Evolutionary conservation across 2,888 invertebrate species (phyloP).

Genomic region (Carpatolechia fugitivella): DNA sequence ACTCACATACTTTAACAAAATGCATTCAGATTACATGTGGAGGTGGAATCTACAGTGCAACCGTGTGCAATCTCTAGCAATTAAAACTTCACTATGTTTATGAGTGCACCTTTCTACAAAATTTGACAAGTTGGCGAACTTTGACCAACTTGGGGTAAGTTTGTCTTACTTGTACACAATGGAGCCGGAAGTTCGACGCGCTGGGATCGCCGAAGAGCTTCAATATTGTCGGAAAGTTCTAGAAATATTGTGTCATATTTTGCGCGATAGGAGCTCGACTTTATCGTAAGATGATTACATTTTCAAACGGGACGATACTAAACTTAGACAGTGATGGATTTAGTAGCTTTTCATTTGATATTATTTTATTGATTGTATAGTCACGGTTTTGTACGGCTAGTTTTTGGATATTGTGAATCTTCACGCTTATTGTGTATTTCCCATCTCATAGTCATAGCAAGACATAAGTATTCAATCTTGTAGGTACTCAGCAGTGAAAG

Average conservation of each 20-base stretch:
- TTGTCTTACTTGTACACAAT: constrained; percentile 56
- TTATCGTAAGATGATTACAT: constrained; percentile 5
- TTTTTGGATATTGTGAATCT: too few species aligned
- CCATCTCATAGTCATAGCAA: too few species aligned
- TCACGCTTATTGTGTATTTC: too few species aligned
- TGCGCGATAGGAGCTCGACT: constrained; percentile 10
- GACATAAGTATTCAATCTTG: too few species aligned
- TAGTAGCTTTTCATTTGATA: background rate
- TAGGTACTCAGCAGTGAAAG: too few species aligned
- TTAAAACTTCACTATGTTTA: constrained; percentile 74
- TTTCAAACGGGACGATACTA: background rate
- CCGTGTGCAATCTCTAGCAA: constrained; percentile 57
- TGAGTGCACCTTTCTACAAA: constrained; percentile 66
- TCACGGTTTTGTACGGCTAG: too few species aligned
- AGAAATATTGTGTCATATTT: constrained; percentile 46
- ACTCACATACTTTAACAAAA: constrained; percentile 9
- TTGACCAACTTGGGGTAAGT: constrained; percentile 34
- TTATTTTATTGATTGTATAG: too few species aligned
- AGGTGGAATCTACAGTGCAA: constrained; percentile 30
- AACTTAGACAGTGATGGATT: background rate
- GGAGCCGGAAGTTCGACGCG: constrained; percentile 47
- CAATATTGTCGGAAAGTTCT: constrained; percentile 54
- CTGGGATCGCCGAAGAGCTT: constrained; percentile 37
- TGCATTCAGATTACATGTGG: constrained; percentile 14
- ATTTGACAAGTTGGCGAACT: constrained; percentile 45